These are phyloP conservation scores for Halictus rubicundus DNA, from an alignment of 1,140 invertebrate genomes.

Conservation along the genomic window DNA sequence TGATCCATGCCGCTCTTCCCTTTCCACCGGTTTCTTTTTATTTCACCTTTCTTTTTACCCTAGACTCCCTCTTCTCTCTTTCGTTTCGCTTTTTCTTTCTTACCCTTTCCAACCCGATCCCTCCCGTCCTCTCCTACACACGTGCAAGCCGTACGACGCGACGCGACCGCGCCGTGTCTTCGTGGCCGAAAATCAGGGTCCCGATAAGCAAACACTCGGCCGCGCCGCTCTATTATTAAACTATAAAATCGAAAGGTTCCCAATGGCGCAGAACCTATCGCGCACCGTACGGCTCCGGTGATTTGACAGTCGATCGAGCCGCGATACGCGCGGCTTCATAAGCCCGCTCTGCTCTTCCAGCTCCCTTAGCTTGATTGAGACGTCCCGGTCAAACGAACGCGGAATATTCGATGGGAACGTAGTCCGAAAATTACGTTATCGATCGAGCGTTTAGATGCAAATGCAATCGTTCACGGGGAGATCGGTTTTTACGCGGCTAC, in stretches of 20 bases:
- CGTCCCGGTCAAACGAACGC: not conserved
- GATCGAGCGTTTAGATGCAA: not conserved
- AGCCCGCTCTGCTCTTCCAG: no score
- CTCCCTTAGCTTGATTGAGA: conserved; percentile 19
- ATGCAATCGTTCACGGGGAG: not conserved
- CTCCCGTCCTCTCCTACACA: conserved; percentile 17
- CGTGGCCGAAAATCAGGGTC: conserved; percentile 55
- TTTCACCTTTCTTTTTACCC: conserved; percentile 28
- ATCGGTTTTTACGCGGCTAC: not conserved
- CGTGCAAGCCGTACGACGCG: conserved; percentile 8
- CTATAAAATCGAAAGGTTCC: conserved; percentile 61
- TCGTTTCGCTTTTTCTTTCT: conserved; percentile 23
- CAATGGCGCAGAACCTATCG: conserved; percentile 56
- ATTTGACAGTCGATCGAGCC: conserved; percentile 23
- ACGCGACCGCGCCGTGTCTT: conserved; percentile 53
- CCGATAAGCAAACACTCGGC: conserved; percentile 69
- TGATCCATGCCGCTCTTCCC: conserved; percentile 36
- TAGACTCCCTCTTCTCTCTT: not conserved
- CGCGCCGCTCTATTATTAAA: conserved; percentile 71
- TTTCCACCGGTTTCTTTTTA: conserved; percentile 36
- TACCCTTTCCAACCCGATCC: conserved; percentile 35
- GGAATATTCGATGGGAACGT: conserved; percentile 9
- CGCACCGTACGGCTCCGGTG: conserved; percentile 1
- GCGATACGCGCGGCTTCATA: not conserved
- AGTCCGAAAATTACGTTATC: not conserved